Percentiles rank a stretch among this genome's conserved stretches.
Evolutionary conservation across 2,888 invertebrate species (phyloP).

Genomic region (Nomada ferruginata): DNA sequence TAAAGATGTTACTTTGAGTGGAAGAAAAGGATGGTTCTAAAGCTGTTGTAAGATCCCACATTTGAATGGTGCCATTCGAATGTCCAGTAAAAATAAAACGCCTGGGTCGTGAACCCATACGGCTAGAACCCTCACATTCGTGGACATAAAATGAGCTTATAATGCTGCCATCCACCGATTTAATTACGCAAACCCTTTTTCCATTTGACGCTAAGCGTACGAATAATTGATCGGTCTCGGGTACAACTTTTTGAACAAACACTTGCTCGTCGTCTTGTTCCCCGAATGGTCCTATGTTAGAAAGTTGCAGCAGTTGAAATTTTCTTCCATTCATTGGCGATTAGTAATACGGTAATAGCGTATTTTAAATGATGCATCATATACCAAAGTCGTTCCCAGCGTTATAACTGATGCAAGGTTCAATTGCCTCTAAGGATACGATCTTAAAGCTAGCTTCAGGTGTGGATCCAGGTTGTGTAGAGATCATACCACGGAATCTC

Average conservation of each 20-base stretch:
- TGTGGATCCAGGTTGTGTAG: slow-evolving; percentile 98
- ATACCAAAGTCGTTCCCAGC: slow-evolving; percentile 87
- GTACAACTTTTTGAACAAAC: slow-evolving; percentile 98
- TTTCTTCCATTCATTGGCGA: not conserved
- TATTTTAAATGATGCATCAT: not conserved
- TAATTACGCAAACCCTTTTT: slow-evolving; percentile 96
- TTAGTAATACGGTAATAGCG: too few species aligned
- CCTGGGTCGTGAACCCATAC: slow-evolving; percentile 95
- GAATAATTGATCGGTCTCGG: slow-evolving; percentile 97
- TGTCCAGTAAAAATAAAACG: slow-evolving; percentile 96
- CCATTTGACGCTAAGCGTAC: slow-evolving; percentile 98
- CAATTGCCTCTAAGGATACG: slow-evolving; percentile 91
- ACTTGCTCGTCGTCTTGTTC: slow-evolving; percentile 99
- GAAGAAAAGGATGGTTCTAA: slow-evolving; percentile 89
- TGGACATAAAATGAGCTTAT: slow-evolving; percentile 98
- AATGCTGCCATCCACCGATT: slow-evolving; percentile 96
- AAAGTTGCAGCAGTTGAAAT: not conserved
- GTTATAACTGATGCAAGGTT: slow-evolving; percentile 87
- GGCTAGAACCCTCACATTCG: slow-evolving; percentile 97
- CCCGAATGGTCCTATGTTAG: slow-evolving; percentile 92
- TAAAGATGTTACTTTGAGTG: slow-evolving; percentile 83
- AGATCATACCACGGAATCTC: slow-evolving; percentile 98
- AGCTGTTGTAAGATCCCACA: slow-evolving; percentile 99
- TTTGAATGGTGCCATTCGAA: slow-evolving; percentile 96
- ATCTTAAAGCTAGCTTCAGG: slow-evolving; percentile 99